Conservation (phyloP, 1,140 invertebrate genomes). For the Eupristina koningsbergeri region DNA sequence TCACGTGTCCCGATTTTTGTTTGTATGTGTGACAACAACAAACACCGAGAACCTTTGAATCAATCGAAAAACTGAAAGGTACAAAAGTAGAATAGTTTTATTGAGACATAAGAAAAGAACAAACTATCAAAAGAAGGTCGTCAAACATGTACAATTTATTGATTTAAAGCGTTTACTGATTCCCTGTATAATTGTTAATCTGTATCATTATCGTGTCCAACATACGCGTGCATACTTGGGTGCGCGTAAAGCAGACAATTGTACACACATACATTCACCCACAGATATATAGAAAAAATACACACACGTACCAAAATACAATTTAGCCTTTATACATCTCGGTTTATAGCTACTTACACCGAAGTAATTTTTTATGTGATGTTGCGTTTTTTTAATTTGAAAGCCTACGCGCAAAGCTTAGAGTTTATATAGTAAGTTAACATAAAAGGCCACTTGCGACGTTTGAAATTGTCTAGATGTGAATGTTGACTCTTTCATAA, state of each 20-base stretch:
- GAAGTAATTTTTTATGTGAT: constrained; percentile 41
- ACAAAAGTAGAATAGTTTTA: constrained; percentile 46
- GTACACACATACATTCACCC: not conserved
- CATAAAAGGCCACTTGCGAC: constrained; percentile 26
- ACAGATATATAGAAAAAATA: too few species aligned
- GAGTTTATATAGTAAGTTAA: constrained; percentile 28
- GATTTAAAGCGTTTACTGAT: constrained; percentile 3
- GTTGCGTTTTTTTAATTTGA: constrained; percentile 36
- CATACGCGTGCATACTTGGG: not conserved
- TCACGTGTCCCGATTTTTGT: constrained; percentile 27
- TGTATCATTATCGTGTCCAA: not conserved
- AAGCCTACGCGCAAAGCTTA: constrained; percentile 43
- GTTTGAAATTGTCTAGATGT: constrained; percentile 18
- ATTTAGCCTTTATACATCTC: not conserved
- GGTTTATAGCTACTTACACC: constrained; percentile 41
- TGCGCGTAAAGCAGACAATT: not conserved
- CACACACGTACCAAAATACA: not conserved
- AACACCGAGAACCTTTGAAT: constrained; percentile 31
- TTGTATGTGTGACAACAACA: constrained; percentile 4
- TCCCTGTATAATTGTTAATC: constrained; percentile 25
- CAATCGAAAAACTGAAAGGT: constrained; percentile 44
- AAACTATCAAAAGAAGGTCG: constrained; percentile 28
- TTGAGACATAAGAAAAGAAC: constrained; percentile 18
- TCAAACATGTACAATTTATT: constrained; percentile 23
- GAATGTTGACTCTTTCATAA: not conserved